A percentile compares a stretch with the other conserved stretches of the same genome.
phyloP scores from a whole-genome alignment of 2,888 invertebrate genomes.

The Lithophane socia region DNA sequence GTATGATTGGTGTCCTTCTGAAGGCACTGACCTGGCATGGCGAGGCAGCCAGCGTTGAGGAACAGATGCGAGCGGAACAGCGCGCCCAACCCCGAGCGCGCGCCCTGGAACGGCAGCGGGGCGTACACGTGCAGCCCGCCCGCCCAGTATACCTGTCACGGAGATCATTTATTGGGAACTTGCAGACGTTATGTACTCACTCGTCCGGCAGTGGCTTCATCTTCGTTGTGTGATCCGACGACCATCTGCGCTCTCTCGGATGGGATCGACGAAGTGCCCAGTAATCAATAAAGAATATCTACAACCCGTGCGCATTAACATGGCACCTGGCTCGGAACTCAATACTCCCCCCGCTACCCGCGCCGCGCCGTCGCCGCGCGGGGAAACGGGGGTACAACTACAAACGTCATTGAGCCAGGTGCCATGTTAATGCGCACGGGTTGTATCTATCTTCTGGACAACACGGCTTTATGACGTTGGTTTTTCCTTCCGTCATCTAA shows the following conservation, averaged over 20 bases:
- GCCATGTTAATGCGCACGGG: no score
- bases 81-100: slow-evolving; percentile 95
- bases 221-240: background rate
- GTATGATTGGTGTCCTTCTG: background rate
- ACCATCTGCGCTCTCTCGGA: background rate
- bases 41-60: slow-evolving; percentile 96
- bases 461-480: no score
- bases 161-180: background rate
- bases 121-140: slow-evolving; percentile 96
- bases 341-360: no score
- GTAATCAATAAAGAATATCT: background rate
- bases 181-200: background rate
- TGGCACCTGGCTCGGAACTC: no score
- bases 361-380: no score
- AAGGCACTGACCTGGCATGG: slow-evolving; percentile 75
- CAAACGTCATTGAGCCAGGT: no score
- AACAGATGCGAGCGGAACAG: slow-evolving; percentile 97
- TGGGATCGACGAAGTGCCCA: background rate
- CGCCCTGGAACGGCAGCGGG: slow-evolving; percentile 96
- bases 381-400: no score
- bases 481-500: no score
- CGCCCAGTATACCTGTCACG: slow-evolving; percentile 92
- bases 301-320: no score
- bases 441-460: no score
- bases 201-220: background rate